Percentiles rank a stretch among this genome's conserved stretches.
phyloP scores from a whole-genome alignment of 1,140 invertebrate species.

The Tetramorium parvispinum region DNA sequence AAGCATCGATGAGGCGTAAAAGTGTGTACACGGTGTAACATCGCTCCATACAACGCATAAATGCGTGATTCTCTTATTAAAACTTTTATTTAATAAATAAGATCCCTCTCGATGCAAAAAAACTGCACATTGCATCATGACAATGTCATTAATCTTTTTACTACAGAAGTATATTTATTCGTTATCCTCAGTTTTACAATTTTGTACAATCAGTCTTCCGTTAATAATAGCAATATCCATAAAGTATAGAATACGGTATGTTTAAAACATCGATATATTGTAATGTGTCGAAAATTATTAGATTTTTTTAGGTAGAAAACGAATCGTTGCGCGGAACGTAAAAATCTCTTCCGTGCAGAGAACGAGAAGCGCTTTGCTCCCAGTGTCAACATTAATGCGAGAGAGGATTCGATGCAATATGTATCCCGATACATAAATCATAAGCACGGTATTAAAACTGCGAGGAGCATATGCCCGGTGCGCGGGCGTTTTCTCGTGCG shows the following conservation, averaged over 20 bases:
- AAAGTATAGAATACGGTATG: not conserved
- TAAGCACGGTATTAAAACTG: conserved; percentile 74
- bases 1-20: not conserved
- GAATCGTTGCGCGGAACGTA: conserved; percentile 4
- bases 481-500: conserved; percentile 37
- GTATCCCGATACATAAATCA: conserved; percentile 75
- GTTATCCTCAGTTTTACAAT: not conserved
- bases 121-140: not conserved
- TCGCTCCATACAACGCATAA: not conserved
- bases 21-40: not conserved
- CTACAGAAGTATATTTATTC: not conserved
- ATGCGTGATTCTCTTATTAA: not conserved
- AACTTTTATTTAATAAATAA: not conserved
- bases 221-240: not conserved
- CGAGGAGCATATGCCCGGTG: conserved; percentile 11
- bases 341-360: conserved; percentile 24
- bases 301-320: not conserved
- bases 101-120: not conserved
- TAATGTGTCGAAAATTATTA: conserved; percentile 20
- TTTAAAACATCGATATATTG: not conserved
- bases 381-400: conserved; percentile 65
- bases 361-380: conserved; percentile 42
- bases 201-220: not conserved
- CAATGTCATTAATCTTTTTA: not conserved
- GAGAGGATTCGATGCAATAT: conserved; percentile 65